A percentile compares a stretch with the other conserved stretches of the same genome.
Conservation (phyloP, 2,797 vertebrate genomes). For the Pipistrellus pygmaeus region DNA sequence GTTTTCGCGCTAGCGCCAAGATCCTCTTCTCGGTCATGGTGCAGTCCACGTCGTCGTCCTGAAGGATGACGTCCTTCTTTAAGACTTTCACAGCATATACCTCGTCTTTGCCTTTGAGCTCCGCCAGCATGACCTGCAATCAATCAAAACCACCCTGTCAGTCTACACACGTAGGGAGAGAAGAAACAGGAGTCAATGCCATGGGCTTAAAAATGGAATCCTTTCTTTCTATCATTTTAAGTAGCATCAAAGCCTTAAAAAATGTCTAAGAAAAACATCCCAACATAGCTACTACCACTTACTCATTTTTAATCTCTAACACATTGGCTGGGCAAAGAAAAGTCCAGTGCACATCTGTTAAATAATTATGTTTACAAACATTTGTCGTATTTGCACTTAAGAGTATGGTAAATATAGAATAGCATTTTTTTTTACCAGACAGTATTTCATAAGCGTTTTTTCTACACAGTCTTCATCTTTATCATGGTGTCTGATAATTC, state of each 20-base stretch:
- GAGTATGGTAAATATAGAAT: background rate
- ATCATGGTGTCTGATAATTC: background rate
- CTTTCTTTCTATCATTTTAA: background rate
- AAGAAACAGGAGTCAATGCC: background rate
- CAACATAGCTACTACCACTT: background rate
- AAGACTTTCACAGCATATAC: conserved; percentile 97
- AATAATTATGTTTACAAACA: background rate
- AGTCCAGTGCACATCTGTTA: background rate
- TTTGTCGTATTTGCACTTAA: background rate
- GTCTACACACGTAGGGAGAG: background rate
- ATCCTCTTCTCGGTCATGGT: conserved; percentile 98
- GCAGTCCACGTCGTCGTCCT: conserved; percentile 98
- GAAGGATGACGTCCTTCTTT: conserved; percentile 98
- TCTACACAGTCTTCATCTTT: background rate
- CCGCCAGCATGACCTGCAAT: conserved; percentile 96
- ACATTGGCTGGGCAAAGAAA: background rate
- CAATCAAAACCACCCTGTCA: conserved; percentile 22
- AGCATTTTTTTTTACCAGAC: background rate
- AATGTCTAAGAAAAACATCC: background rate
- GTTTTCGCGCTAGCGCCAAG: conserved; percentile 95
- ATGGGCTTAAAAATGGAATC: background rate
- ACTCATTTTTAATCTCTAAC: background rate
- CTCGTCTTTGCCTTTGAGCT: conserved; percentile 96
- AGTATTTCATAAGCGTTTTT: background rate
- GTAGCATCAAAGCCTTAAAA: background rate